Percentiles rank a stretch among this genome's conserved stretches.
phyloP scores from a whole-genome alignment of 2,113 vertebrate species.

The Anolis sagrei region DNA sequence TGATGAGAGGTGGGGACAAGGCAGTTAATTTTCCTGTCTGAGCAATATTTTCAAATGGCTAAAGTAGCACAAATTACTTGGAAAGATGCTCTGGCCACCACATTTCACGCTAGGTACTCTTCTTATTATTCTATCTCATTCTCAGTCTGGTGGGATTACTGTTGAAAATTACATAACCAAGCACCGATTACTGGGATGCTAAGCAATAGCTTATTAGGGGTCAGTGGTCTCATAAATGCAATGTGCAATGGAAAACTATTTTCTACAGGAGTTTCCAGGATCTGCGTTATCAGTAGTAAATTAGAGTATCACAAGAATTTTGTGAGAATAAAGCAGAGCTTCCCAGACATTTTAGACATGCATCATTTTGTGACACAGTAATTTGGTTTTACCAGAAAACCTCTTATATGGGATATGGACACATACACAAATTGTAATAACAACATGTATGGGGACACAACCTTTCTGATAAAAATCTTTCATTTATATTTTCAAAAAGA shows the following conservation, averaged over 20 bases:
- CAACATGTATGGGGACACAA: too few species aligned
- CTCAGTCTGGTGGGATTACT: neutral
- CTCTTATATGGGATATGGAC: too few species aligned
- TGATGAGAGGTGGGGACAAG: too few species aligned
- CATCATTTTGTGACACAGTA: too few species aligned
- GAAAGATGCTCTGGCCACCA: neutral
- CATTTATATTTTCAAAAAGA: too few species aligned
- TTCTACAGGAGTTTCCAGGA: neutral
- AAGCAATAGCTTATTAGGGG: too few species aligned
- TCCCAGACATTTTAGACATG: too few species aligned
- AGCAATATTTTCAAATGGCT: neutral
- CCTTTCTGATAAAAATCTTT: too few species aligned
- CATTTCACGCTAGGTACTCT: neutral
- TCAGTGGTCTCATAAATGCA: neutral
- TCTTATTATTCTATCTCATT: neutral
- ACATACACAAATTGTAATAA: too few species aligned
- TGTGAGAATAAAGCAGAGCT: too few species aligned
- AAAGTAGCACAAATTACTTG: neutral
- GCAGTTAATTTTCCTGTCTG: neutral
- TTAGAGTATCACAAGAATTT: neutral
- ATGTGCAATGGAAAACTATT: neutral
- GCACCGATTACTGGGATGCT: neutral
- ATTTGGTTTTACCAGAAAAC: too few species aligned
- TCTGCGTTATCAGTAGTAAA: neutral
- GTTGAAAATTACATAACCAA: neutral